Evolutionary conservation across 1,140 invertebrate species (phyloP), one percentile per base, ranked within the genome.

Genomic region (Colletes latitarsis): DNA sequence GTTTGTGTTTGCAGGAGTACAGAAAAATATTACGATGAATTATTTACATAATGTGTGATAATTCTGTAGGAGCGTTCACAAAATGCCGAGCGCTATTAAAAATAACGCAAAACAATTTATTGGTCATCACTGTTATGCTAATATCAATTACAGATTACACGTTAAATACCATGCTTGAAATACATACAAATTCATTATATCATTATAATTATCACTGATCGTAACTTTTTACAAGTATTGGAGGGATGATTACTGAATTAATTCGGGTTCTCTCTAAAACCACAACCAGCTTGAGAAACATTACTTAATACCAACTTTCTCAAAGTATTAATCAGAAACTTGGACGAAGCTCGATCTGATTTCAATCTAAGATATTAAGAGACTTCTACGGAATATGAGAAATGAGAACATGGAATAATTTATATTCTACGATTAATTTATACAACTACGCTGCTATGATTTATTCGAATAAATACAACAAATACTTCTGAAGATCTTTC

Each of bases 31-130:
- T 43, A 43, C 8, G 8, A 17, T 14, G 2, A 43, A 17, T 64
- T 39, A 43, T n/a, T 43, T 43, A 9, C 62, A 43, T 43, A 10
- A 43, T 43, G 14, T 4, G 6, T 17, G 4, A 30, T 39, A 2
- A 6, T 17, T 43, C n/a, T 21, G 4, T 8, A 49, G 9, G 14
- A 17, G 0, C 17, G n/a, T 69, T 30, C 12, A 14, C 49, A 19
- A 71, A 55, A 57, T 41, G n/a, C 52, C n/a, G 19, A 30, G 30
- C 8, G 12, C 58, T 3, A 46, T 64, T 79, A 53, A 69, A 72
- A 43, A 49, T 79, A 83, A 83, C 46, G 68, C 63, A 73, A 69
- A 80, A 83, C 64, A 83, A 79, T 84, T 84, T 84, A 84, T 84
- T 83, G 17, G 43, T 52, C 57, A 79, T 78, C 49, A 57, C 68